Base-by-base conservation (phyloP, 1,140 invertebrate genomes). In the Globodera ellingtonae region DNA sequence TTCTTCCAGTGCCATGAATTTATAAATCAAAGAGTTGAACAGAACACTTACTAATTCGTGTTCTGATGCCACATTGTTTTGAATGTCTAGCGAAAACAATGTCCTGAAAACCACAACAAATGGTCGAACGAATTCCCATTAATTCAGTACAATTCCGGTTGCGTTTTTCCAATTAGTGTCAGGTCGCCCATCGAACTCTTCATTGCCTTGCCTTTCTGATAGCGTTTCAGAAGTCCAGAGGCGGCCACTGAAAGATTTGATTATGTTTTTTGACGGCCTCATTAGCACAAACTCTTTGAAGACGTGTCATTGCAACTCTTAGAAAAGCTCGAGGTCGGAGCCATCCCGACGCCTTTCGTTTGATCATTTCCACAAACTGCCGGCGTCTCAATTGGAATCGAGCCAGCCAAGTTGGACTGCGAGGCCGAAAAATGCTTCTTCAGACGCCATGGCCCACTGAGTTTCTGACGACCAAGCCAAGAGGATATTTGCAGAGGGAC, bases 121-220 rank as follows among this genome's bases (percentile, higher is more conserved):
- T 18, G 44, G 6, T 56, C 46, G 7, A 3, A 21, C 9, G 8
- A 59, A 24, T 48, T 35, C n/a, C 18, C 44, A 75, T 15, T 6
- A 62, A 62, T 62, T 18, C 15, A 52, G 65, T 21, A 75, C 56
- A 52, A 24, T 62, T 75, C 56, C 48, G 73, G 35, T 56, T 65
- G 73, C 46, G 62, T 35, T 67, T 81, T 71, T 18, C 75, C 79
- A 56, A 80, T 72, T 71, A 65, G 35, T 13, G 80, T 76, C 21
- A 78, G 78, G 24, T 87, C 85, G 48, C 65, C 84, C 47, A 66
- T 62, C 35, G 85, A 87, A 15, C 83, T 87, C 50, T 84, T 88
- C n/a, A 78, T 81, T 15, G 21, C 69, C 46, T 67, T 77, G 44
- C 65, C 65, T 65, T 89, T 87, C 59, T 80, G 73, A 72, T 82